phyloP scores from a whole-genome alignment of 2,113 vertebrate species.

The Paedocypris sp. region DNA sequence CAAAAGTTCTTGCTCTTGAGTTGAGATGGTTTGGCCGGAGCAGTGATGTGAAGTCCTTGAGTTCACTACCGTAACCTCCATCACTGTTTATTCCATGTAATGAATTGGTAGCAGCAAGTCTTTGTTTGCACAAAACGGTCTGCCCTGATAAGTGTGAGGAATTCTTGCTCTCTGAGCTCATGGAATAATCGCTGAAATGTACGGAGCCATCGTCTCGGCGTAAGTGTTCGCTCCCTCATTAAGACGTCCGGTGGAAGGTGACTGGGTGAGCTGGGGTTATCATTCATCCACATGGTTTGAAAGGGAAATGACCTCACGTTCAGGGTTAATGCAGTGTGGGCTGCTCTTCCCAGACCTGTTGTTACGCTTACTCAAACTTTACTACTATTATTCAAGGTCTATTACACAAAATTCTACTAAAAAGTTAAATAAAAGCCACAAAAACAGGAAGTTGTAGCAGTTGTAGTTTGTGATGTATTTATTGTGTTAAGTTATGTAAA shows the following conservation, averaged over 20 bases:
- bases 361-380: no score
- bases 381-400: no score
- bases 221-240: not conserved
- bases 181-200: not conserved
- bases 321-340: not conserved
- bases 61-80: no score
- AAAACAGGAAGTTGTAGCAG: no score
- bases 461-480: no score
- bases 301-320: not conserved
- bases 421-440: no score
- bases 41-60: no score
- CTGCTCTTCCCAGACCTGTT: no score
- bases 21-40: no score
- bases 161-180: conserved; percentile 22
- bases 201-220: not conserved
- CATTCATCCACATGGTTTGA: not conserved
- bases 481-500: no score
- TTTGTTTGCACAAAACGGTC: conserved; percentile 9
- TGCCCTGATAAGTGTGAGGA: not conserved
- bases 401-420: no score
- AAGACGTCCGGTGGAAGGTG: not conserved
- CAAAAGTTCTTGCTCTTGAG: no score
- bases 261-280: not conserved
- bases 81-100: not conserved
- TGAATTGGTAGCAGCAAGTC: not conserved